Base-by-base conservation (phyloP, 2,797 vertebrate species). In the Vireo griseus region DNA sequence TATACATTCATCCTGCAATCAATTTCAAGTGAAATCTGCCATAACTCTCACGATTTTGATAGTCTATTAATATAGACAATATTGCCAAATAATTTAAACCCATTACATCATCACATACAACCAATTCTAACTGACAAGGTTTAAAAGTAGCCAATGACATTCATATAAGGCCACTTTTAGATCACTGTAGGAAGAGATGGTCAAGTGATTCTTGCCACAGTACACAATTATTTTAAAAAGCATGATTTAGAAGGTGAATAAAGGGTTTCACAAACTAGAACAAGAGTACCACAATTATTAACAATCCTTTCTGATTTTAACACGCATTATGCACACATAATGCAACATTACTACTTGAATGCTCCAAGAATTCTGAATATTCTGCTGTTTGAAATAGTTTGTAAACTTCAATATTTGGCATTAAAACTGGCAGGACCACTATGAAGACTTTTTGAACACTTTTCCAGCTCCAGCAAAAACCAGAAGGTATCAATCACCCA, bases 401-500 rank as follows among this genome's bases (percentile, higher is more conserved):
- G 44, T 90, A 91, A 95, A 88, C 28, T 87, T 69, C 29, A 83
- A 5, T 75, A 96, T 75, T 35, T 72, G 39, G 25, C 31, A 94
- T 90, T 82, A 93, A 95, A 97, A 96, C 72, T 84, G 80, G 73
- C 66, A 96, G 52, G 94, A 93, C 80, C 67, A 63, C 76, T 86
- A 51, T 13, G 88, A 97, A 96, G 94, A 92, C 67, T 89, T 93
- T 96, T 86, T 90, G 74, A 78, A 71, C 50, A 57, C 78, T 92
- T 92, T 65, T 79, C 69, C 47, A 88, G 50, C 50, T 50, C 58
- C 55, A 88, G 94, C 68, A 95, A 97, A 97, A 98, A 95, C 28
- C 95, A 96, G 95, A 97, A 96, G 90, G 97, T 98, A 99, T 99
- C 98, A 98, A 99, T 99, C 98, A 99, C 96, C 69, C 44, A 69